Base-by-base conservation (phyloP, 2,797 vertebrate genomes). In the Gambusia yucatana region DNA sequence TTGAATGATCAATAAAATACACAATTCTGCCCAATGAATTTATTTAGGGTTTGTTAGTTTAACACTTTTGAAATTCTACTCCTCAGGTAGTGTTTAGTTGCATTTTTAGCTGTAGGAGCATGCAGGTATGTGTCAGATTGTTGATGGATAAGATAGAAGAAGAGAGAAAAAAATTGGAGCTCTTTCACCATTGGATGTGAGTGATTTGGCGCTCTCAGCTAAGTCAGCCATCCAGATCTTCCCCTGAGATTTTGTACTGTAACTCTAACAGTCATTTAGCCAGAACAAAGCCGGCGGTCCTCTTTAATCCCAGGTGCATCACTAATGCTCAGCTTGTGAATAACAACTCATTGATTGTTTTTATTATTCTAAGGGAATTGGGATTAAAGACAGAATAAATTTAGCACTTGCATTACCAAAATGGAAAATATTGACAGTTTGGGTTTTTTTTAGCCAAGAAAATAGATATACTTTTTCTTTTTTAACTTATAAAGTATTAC, bases 251-350 rank as follows among this genome's bases (percentile, higher is more conserved):
- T 77, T 30, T 33, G 57, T 52, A 30, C 61, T 79, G 57, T 73
- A 67, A 85, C 48, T 86, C 59, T 71, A 77, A 44, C 48, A 80
- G 76, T 77, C 65, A 65, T 79, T 82, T 65, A 84, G 74, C 72
- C 72, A 65, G 78, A 89, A 77, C 65, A 20, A 67, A 74, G 71
- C 73, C 81, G 72, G n/a, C 78, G 33, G n/a, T 46, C 76, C 63
- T 77, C 81, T 80, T 85, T 73, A 69, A 30, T 85, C 63, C 50
- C 41, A 70, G 78, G 76, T 87, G 79, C 52, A 75, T 77, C 39
- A 69, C 48, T 86, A 85, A 87, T 67, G 25, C 47, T 52, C 17
- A 73, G n/a, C 67, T 74, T 83, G 52, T 55, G 77, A 83, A 83
- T 81, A 81, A 78, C 77, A 83, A 77, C 33, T 9, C 73, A 63